Evolutionary conservation across 2,113 vertebrate species (phyloP), one percentile per base, ranked within the genome.

Genomic region (Casuarius casuarius): DNA sequence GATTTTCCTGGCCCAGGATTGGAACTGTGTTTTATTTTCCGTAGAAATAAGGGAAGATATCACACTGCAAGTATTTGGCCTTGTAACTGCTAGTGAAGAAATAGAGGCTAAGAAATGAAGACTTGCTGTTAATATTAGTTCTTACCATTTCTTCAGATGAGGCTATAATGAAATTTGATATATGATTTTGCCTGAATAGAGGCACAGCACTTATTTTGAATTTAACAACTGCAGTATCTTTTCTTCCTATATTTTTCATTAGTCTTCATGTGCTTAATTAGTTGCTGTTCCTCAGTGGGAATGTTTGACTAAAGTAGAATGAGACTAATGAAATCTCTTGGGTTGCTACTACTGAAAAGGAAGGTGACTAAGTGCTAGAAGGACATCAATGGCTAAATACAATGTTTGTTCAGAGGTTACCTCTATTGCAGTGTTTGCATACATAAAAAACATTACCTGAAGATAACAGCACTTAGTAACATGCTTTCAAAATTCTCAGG

Each of bases 181-280:
- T 78, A 72, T 84, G 74, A 67, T 17, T 33, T 81, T 94, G 94
- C 90, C 91, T 12, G 62, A 92, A 59, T 94, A 91, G 75, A 2
- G 4, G 44, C 44, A 58, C 70, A 90, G 79, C 79, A 94, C 58
- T 35, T 89, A 77, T 94, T 97, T 95, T 90, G 85, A 74, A 86
- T 88, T 94, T 95, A 91, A 96, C 89, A 92, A 83, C 83, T 71
- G 76, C 1, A 0, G 14, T 92, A 92, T 96, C 88, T 88, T 66
- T 95, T 61, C 82, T 82, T 85, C 59, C 78, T 93, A 76, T 92
- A 86, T 71, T 91, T 96, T 95, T 94, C 88, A 95, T 97, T 97
- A 94, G 91, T 90, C 84, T 96, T 96, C 77, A 94, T 87, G 59
- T 95, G 59, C 67, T 94, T 96, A 97, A 97, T 97, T 94, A 97